phyloP scores from a whole-genome alignment of 2,797 vertebrate genomes.

The Typhlichthys subterraneus region DNA sequence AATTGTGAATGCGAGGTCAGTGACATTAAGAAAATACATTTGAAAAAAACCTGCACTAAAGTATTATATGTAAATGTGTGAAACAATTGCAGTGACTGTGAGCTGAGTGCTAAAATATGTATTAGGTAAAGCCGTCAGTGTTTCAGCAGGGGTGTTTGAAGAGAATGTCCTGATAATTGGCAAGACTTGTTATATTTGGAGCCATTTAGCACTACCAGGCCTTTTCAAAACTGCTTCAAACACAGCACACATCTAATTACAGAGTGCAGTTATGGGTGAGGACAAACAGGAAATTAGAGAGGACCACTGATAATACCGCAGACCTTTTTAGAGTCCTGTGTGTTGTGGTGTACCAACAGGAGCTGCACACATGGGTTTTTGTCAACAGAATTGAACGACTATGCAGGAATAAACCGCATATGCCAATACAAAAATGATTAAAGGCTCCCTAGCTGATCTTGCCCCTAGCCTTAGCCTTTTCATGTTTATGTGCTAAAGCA shows the following conservation, averaged over 20 bases:
- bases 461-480: conserved; percentile 14
- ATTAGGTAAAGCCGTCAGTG: background rate
- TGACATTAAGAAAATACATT: conserved; percentile 9
- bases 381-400: conserved; percentile 34
- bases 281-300: conserved; percentile 26
- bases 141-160: conserved; percentile 3
- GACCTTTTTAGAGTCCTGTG: conserved; percentile 12
- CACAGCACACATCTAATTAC: conserved; percentile 1
- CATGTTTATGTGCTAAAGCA: conserved; percentile 29
- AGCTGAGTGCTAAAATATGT: conserved; percentile 10
- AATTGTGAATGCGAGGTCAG: conserved; percentile 33
- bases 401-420: conserved; percentile 20
- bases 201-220: background rate
- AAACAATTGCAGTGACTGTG: background rate
- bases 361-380: conserved; percentile 11
- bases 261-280: background rate
- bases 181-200: background rate
- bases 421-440: conserved; percentile 9
- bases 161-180: conserved; percentile 25
- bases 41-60: background rate
- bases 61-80: conserved; percentile 27
- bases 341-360: conserved; percentile 8
- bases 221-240: background rate
- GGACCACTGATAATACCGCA: conserved; percentile 5
- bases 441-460: conserved; percentile 1